Base-by-base conservation (phyloP, 37 sponge, comb jelly and placozoan species). In the Hexactinellida sp. region DNA sequence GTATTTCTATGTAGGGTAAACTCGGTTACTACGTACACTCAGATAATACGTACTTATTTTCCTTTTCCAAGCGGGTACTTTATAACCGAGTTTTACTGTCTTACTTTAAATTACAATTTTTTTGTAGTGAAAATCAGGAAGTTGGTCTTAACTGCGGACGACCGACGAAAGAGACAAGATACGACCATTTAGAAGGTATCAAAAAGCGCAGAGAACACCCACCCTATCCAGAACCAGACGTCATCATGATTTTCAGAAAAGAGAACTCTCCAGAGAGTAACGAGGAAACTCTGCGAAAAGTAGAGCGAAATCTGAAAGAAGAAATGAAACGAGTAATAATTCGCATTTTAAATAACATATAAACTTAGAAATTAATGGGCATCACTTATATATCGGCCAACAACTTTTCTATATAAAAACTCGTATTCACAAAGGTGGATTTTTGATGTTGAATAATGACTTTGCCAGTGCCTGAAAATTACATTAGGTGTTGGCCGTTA, bases 181-280 rank as follows among this genome's bases (percentile, higher is more conserved):
- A 90, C 54, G 90, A 90, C 63, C 88, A 83, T 38, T 41, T 90
- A 37, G 87, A 88, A 35, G 95, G 95, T 32, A 86, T 94, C 37
- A 88, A 89, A 21, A 83, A 84, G 37, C 55, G 95, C 30, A 23
- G 52, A 10, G 54, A 86, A 0, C 91, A 90, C 85, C 52, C 84
- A 7, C 24, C 39, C 36, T 90, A 89, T 38, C 92, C 92, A 38
- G 95, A 94, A 83, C 92, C 92, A 0, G 95, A 94, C 37, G 92
- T 94, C 16, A 89, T 89, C 34, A 92, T 92, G 92, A 92, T 94
- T 5, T 94, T 92, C 82, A 88, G 85, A 84, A 89, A 85, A 34
- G 84, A 90, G 19, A 89, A 89, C 32, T 84, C 38, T 76, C 90
- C 89, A 38, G 89, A 54, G 23, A 36, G 91, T 0, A 83, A 91